Evolutionary conservation across 1,140 invertebrate genomes (phyloP).

Genomic region (Solenopsis invicta): DNA sequence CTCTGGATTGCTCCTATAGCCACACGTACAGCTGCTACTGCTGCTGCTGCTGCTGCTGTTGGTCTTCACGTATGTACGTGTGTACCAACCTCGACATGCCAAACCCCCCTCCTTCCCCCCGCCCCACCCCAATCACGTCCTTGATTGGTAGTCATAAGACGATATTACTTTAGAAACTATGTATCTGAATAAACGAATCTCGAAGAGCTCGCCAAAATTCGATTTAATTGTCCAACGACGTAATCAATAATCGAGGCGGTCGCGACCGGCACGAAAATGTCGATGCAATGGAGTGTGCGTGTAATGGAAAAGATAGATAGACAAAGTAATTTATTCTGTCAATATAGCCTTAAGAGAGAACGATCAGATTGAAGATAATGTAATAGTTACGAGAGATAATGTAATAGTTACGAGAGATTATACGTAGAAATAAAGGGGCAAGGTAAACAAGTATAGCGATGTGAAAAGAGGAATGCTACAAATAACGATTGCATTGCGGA

Average conservation of each 20-base stretch:
- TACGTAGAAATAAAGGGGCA: not conserved
- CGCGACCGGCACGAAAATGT: not conserved
- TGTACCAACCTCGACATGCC: slow-evolving; percentile 1
- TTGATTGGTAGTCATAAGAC: slow-evolving; percentile 57
- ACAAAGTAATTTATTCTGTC: not conserved
- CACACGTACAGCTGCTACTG: slow-evolving; percentile 61
- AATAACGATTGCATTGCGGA: not conserved
- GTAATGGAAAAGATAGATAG: not conserved
- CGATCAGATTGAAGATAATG: not conserved
- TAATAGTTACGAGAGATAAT: not conserved
- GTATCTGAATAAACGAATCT: slow-evolving; percentile 44
- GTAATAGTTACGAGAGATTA: too few species aligned
- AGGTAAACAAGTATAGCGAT: not conserved
- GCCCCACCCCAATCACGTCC: not conserved
- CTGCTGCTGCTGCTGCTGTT: slow-evolving; percentile 7
- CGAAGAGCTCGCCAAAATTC: slow-evolving; percentile 24
- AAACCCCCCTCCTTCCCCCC: too few species aligned
- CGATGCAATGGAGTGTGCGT: not conserved
- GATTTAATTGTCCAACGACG: slow-evolving; percentile 41
- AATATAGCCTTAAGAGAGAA: not conserved
- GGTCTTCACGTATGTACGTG: slow-evolving; percentile 36
- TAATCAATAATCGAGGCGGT: slow-evolving; percentile 35
- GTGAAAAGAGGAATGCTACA: too few species aligned
- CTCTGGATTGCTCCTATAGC: slow-evolving; percentile 73
- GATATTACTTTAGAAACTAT: slow-evolving; percentile 43